Base-by-base conservation (phyloP, 2,113 vertebrate genomes). In the Gadus chalcogrammus region DNA sequence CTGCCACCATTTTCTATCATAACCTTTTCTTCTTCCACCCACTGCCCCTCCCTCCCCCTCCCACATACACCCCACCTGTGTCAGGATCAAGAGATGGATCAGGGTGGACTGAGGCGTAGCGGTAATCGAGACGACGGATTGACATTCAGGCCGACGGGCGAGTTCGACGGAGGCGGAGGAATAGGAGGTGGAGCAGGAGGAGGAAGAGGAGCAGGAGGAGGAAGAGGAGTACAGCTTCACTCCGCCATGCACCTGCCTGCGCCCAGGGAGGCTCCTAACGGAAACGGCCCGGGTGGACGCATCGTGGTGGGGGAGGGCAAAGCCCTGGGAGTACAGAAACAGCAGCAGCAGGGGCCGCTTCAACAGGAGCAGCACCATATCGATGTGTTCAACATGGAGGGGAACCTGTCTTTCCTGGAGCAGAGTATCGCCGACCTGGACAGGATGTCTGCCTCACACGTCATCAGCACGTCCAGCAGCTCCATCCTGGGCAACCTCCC, bases 361-460 rank as follows among this genome's bases (percentile, higher is more conserved):
- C 85, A 82, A 16, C 76, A 73, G 38, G 62, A 62, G 7, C 82
- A 75, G 48, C 77, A 80, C 64, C 75, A 83, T 52, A 63, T 77
- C 3, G 68, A 69, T 56, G 2, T 76, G 15, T 85, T 94, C 69
- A 85, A 82, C 74, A 81, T 93, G 58, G 93, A 93, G 78, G 94
- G 95, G 73, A 92, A 91, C 80, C 91, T 96, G 79, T 87, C 87
- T 64, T 89, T 95, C 75, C 85, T 96, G 88, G 94, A 95, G 77
- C 93, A 94, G 85, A 95, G 91, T 24, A 93, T 95, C 3, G 89
- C 93, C 0, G 92, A 93, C 81, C 88, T 95, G 61, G 93, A 85
- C 82, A 92, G 85, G 82, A 92, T 88, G 5, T 86, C 95, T n/a
- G 79, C 91, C 66, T 79, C 91, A 1, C 87, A 89, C 73, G 84